Conservation (phyloP, 2,797 vertebrate species). For the Rhabdomys pumilio region DNA sequence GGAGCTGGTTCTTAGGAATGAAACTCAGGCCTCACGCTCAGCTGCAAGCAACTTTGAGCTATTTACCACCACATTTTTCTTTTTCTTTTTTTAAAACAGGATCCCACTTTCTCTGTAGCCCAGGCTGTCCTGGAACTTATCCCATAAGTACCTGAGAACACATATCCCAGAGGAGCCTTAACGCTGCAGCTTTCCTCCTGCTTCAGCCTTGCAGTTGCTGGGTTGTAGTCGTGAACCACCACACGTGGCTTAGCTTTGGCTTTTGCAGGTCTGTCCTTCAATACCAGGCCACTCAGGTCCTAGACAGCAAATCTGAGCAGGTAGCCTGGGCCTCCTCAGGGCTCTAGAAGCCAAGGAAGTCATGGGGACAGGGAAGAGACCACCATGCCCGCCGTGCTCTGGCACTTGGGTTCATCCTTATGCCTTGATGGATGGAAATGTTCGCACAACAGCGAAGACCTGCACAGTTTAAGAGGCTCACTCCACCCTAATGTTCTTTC, state of each 20-base stretch:
- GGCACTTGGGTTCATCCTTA: background rate
- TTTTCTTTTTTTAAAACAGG: background rate
- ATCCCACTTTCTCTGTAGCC: background rate
- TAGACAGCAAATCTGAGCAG: background rate
- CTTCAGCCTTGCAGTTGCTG: background rate
- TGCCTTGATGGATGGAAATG: background rate
- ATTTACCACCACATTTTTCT: background rate
- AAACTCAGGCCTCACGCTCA: background rate
- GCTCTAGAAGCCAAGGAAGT: background rate
- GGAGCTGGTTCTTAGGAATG: too few species aligned
- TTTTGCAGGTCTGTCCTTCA: background rate
- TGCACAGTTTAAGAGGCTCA: background rate
- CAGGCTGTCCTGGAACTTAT: background rate
- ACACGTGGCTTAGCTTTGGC: background rate
- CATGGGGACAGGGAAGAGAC: background rate
- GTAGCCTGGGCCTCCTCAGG: background rate
- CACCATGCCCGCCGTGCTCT: background rate
- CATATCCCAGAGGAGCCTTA: background rate
- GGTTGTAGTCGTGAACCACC: background rate
- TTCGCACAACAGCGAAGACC: background rate
- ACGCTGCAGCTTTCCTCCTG: background rate
- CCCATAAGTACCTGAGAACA: too few species aligned
- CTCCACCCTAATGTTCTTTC: too few species aligned
- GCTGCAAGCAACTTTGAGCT: background rate
- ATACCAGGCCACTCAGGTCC: background rate